Base-by-base conservation (phyloP, 2,888 invertebrate species). In the Drosophila picticornis region DNA sequence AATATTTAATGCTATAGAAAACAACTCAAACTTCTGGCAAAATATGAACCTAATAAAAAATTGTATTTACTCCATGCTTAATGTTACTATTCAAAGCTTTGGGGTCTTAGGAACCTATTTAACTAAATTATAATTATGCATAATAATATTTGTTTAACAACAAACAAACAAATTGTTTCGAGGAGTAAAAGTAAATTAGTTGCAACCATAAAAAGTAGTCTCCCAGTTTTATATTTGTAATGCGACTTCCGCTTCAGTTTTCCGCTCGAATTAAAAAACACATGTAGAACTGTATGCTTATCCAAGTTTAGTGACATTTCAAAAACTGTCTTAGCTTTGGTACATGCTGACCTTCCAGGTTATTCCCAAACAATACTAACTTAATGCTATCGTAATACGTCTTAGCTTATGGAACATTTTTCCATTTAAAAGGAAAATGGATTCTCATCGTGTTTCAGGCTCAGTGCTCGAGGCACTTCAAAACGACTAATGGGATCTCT, bases 401-500 rank as follows among this genome's bases (percentile, higher is more conserved):
- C 11, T 2, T 2, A 13, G 16, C 4, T 19, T 11, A 3, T 46
- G 9, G 22, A 25, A 9, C 9, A 46, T 25, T 9, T n/a, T 5
- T 2, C n/a, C 10, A 27, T 59, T 65, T 38, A 89, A 51, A 71
- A 80, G 25, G 83, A 80, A 65, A 88, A 90, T 0, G 90, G 90
- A 84, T 88, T 90, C 51, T 90, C 90, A 55, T 77, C 83, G 36
- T 27, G 73, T 1, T 84, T 77, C 0, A 7, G 46, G n/a, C 83
- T 89, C 29, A 90, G 34, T 0, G 64, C 72, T 9, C 70, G 68
- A 5, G 96, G 96, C 70, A 95, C 94, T 71, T 92, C 92, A 79
- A 95, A 95, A 62, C 93, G 92, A 0, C 94, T 94, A 22, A 95
- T 94, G 2, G 96, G 95, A n/a, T 95, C 94, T 77, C 94, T 94